Percentiles rank a stretch among this genome's conserved stretches.
Conservation (phyloP, 2,797 vertebrate species). For the Falco concolor region DNA sequence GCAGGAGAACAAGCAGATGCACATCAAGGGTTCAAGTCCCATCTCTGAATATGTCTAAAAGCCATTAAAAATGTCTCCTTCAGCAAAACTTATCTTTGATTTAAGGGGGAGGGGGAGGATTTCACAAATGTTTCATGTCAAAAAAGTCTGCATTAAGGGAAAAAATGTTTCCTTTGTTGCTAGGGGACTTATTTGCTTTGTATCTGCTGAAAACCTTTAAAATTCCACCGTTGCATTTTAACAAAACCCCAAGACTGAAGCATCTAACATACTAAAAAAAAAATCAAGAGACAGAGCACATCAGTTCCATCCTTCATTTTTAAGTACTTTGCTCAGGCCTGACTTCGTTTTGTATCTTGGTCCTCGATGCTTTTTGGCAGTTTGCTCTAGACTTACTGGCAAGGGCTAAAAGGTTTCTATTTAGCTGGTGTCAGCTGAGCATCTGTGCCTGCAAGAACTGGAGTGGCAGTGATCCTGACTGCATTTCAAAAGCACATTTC, state of each 20-base stretch:
- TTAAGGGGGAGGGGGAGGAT: background rate
- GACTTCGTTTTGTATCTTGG: constrained; percentile 29
- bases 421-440: constrained; percentile 68
- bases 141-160: background rate
- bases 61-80: background rate
- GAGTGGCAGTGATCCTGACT: constrained; percentile 35
- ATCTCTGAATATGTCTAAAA: background rate
- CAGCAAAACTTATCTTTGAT: background rate
- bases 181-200: constrained; percentile 18
- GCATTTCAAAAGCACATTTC: constrained; percentile 36
- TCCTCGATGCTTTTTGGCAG: constrained; percentile 56
- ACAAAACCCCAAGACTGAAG: background rate
- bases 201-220: constrained; percentile 11
- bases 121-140: background rate
- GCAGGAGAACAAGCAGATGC: background rate
- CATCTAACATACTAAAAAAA: background rate
- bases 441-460: constrained; percentile 55
- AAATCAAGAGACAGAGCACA: background rate
- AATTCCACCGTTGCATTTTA: background rate
- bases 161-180: constrained; percentile 20
- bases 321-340: constrained; percentile 24
- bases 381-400: constrained; percentile 68
- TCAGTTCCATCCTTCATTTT: background rate
- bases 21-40: background rate
- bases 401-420: constrained; percentile 64